Percentiles rank a stretch among this genome's conserved stretches.
Conservation (phyloP, 2,797 vertebrate species). For the Vespertilio murinus region DNA sequence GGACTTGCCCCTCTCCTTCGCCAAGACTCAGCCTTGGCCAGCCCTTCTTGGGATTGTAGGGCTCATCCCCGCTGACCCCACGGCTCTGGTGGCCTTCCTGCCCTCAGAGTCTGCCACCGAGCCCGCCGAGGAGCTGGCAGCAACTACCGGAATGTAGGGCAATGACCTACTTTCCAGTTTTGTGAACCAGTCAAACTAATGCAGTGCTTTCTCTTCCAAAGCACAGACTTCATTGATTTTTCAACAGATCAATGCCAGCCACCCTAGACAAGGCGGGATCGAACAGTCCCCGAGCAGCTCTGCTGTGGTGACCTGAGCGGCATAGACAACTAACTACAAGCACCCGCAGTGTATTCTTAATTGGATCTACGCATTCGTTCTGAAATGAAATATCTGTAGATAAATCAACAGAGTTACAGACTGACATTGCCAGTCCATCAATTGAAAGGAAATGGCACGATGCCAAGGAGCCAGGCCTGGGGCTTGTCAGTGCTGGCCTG, state of each 20-base stretch:
- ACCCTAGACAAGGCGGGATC: neutral
- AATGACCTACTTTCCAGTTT: constrained; percentile 71
- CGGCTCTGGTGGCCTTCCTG: neutral
- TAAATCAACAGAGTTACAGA: constrained; percentile 6
- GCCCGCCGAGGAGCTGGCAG: neutral
- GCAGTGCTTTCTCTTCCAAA: constrained; percentile 59
- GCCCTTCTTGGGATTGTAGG: neutral
- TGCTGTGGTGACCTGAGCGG: neutral
- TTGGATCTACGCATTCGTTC: neutral
- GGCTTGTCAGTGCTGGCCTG: neutral
- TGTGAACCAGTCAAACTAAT: constrained; percentile 64
- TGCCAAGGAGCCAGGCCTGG: neutral
- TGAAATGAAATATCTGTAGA: constrained; percentile 7
- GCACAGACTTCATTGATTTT: constrained; percentile 69
- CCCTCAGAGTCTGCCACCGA: neutral
- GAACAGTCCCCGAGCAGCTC: neutral
- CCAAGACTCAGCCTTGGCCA: neutral
- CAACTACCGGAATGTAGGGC: constrained; percentile 40
- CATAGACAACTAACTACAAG: neutral
- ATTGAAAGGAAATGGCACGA: constrained; percentile 21
- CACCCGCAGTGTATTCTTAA: neutral
- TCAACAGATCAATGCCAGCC: constrained; percentile 32
- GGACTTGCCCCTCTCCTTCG: neutral
- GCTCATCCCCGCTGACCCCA: neutral
- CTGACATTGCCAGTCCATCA: neutral